Evolutionary conservation across 2,888 invertebrate species (phyloP), one percentile per base, ranked within the genome.

Genomic region (Pasiphila rectangulata): DNA sequence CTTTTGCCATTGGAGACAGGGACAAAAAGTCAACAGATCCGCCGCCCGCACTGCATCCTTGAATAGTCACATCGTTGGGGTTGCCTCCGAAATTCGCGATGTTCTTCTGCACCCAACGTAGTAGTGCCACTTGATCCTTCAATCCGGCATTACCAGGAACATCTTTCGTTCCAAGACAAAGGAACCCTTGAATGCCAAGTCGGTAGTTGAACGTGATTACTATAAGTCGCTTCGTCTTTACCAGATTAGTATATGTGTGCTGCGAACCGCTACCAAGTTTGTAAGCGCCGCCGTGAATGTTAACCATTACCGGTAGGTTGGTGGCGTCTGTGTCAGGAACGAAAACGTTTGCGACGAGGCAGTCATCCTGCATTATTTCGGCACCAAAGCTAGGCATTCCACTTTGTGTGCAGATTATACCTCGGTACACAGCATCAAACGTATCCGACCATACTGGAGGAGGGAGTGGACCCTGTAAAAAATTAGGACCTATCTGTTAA

Each of bases 141-240:
- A 61, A 34, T 1, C 57, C 58, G 9, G 58, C 61, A 30, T 63
- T 62, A 2, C 63, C 61, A 2, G 63, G 63, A 1, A 47, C 52
- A 17, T 46, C 48, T 38, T 54, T 44, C 4, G 63, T 61, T 1
- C 63, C 60, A 4, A 63, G 37, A n/a, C 60, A 61, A 3, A 63
- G 37, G 19, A 61, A 61, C 0, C 63, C 61, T 2, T 56, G 50
- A 2, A 44, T 34, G 1, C 60, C 58, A 1, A 63, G 49, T 1
- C 63, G 51, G 15, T 63, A 57, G 20, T 63, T 61, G 27, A 63
- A 59, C 6, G 51, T 55, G 1, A 62, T 55, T 1, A 47, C 51
- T 1, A 63, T 48, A 2, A 57, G 24, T 25, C 51, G 53, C 29
- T 54, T 54, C n/a, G 37, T 41, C 3, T 39, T 23, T 2, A 43